Conservation (phyloP, 2,797 vertebrate species). For the Lepidocolaptes lacrymiger region DNA sequence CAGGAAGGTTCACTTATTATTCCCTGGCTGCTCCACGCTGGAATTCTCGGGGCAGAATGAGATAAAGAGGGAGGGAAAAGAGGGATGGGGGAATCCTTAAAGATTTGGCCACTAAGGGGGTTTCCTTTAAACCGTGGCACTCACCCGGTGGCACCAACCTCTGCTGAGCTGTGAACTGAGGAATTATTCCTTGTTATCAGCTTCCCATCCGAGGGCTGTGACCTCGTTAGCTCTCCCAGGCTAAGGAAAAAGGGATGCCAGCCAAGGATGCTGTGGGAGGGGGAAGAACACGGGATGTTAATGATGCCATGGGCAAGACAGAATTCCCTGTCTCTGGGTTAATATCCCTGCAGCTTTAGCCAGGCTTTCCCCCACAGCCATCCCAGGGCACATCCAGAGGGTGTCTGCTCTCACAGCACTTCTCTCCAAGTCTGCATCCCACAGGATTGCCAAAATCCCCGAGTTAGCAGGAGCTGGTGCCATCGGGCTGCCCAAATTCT, state of each 20-base stretch:
- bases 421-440: not conserved
- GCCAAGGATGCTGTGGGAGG: not conserved
- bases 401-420: not conserved
- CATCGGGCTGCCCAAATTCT: slow-evolving; percentile 4
- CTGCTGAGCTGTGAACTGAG: not conserved
- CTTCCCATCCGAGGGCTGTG: not conserved
- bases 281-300: accelerated
- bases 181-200: not conserved
- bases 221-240: not conserved
- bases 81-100: not conserved
- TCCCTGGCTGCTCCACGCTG: not conserved
- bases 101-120: not conserved
- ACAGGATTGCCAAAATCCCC: not conserved
- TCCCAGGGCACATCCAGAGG: not conserved
- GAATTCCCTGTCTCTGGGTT: not conserved
- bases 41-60: slow-evolving; percentile 2
- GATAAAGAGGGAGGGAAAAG: not conserved
- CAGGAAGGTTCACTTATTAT: slow-evolving; percentile 34
- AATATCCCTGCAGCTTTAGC: not conserved
- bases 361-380: not conserved
- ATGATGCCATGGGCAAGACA: not conserved
- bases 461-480: not conserved
- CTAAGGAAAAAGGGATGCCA: not conserved
- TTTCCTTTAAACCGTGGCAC: not conserved
- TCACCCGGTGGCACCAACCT: not conserved